Evolutionary conservation across 2,797 vertebrate genomes (phyloP).

Genomic region (Peromyscus nudipes): DNA sequence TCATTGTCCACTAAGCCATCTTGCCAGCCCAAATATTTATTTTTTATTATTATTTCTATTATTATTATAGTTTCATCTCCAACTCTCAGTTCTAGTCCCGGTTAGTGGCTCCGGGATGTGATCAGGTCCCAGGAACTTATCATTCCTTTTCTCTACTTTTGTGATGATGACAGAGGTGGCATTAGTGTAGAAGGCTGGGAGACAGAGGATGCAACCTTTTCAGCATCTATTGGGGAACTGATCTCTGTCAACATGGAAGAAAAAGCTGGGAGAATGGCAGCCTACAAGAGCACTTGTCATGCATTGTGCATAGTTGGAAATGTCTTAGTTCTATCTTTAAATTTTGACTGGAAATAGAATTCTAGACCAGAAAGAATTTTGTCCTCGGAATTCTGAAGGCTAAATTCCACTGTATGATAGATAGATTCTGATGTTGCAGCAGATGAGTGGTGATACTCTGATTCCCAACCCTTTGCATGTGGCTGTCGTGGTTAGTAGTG

Average conservation of each 20-base stretch:
- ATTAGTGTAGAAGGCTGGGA: background rate
- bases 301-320: background rate
- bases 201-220: background rate
- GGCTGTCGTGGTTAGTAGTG: background rate
- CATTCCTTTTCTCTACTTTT: no score
- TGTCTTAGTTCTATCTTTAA: background rate
- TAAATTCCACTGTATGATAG: background rate
- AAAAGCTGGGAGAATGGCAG: background rate
- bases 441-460: background rate
- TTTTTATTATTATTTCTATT: no score
- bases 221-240: background rate
- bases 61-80: no score
- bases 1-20: no score
- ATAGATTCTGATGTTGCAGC: no score
- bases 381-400: background rate
- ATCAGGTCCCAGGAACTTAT: no score
- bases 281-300: no score
- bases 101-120: no score
- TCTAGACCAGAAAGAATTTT: background rate
- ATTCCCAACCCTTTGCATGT: background rate
- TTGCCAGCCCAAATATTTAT: no score
- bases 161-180: no score
- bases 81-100: no score
- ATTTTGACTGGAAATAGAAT: background rate
- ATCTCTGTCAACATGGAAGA: background rate